Conservation (phyloP, 2,113 vertebrate species). For the western clawed frog (Xenopus tropicalis) region DNA sequence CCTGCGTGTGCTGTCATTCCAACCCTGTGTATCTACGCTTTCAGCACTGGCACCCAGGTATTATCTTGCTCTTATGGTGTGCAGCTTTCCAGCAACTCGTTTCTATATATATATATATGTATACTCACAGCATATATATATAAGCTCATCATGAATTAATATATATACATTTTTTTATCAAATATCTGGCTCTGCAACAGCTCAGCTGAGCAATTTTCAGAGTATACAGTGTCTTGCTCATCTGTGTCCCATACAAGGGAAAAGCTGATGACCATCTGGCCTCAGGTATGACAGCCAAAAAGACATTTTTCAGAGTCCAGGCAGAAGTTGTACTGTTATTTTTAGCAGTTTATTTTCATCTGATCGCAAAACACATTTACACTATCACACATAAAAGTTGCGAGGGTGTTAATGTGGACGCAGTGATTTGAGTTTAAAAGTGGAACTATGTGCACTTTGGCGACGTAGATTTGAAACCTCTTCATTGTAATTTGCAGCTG, state of each 20-base stretch:
- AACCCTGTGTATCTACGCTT: too few species aligned
- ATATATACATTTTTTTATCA: background rate
- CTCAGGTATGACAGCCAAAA: constrained; percentile 31
- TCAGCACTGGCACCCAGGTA: too few species aligned
- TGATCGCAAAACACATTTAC: constrained; percentile 35
- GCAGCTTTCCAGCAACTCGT: too few species aligned
- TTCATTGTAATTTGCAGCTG: too few species aligned
- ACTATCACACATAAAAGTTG: constrained; percentile 25
- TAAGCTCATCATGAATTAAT: too few species aligned
- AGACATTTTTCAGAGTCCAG: constrained; percentile 34
- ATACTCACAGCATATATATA: too few species aligned
- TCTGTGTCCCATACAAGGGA: constrained; percentile 38
- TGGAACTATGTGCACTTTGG: background rate
- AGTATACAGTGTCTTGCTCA: constrained; percentile 27
- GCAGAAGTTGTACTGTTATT: constrained; percentile 33
- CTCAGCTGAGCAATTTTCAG: constrained; percentile 11
- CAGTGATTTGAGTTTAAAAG: constrained; percentile 21
- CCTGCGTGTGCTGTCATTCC: too few species aligned
- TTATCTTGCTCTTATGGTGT: too few species aligned
- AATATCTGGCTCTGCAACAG: constrained; percentile 4
- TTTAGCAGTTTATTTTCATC: constrained; percentile 42
- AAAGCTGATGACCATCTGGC: constrained; percentile 40
- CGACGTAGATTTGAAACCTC: too few species aligned
- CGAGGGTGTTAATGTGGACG: constrained; percentile 20
- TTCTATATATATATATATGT: too few species aligned